Evolutionary conservation across 2,888 invertebrate species (phyloP).

Genomic region (Cataglyphis cursor): DNA sequence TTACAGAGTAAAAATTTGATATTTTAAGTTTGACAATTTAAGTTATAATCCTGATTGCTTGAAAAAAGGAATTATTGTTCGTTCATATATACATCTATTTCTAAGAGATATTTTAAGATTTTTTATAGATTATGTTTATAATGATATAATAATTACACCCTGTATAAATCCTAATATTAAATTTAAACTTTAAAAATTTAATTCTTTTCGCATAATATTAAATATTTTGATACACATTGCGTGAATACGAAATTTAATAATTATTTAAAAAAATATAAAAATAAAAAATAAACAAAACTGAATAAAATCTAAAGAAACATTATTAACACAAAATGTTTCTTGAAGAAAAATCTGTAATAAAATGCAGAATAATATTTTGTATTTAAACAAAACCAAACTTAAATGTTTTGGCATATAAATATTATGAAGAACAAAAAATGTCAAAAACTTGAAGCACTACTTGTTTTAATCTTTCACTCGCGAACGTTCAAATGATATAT

Average conservation of each 20-base stretch:
- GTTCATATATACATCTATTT: background rate
- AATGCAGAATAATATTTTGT: too few species aligned
- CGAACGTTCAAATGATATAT: too few species aligned
- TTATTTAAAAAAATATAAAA: background rate
- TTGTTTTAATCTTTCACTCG: background rate
- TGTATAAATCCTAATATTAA: background rate
- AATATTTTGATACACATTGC: background rate
- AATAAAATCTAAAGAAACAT: background rate
- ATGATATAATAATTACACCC: background rate
- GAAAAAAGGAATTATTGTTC: background rate
- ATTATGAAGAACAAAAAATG: background rate
- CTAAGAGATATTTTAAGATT: background rate
- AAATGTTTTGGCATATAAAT: background rate
- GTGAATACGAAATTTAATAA: background rate
- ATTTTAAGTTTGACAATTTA: background rate
- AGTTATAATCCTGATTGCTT: background rate
- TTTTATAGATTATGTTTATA: slow-evolving; percentile 2
- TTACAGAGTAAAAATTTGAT: background rate
- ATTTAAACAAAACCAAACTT: too few species aligned
- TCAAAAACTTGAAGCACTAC: background rate
- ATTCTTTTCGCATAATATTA: background rate
- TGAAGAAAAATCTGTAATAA: background rate
- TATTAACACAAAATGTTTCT: background rate
- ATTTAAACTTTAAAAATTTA: background rate
- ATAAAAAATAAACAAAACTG: background rate